Percentiles rank a stretch among this genome's conserved stretches.
Evolutionary conservation across 2,888 invertebrate species (phyloP).

Genomic region (Anthrax anthrax): DNA sequence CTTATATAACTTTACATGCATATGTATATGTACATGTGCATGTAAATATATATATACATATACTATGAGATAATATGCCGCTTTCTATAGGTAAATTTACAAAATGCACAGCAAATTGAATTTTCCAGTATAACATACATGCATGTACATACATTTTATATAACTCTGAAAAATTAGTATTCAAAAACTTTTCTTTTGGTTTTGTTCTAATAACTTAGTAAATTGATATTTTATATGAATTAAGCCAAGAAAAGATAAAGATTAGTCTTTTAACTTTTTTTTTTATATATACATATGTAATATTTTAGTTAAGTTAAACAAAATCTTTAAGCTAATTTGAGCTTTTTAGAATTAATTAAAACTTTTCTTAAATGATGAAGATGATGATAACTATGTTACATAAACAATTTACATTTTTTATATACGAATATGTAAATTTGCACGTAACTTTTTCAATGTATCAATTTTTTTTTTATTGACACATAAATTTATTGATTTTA

Average conservation of each 20-base stretch:
- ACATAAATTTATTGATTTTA: too few relatives aligned
- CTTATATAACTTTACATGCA: background rate
- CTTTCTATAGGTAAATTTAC: too few relatives aligned
- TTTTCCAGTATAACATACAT: too few relatives aligned
- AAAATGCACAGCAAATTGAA: too few relatives aligned
- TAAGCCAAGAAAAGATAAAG: slow-evolving; percentile 3
- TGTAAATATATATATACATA: too few relatives aligned
- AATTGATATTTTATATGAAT: slow-evolving; percentile 12
- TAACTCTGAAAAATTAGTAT: slow-evolving; percentile 6
- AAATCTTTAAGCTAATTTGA: slow-evolving; percentile 7
- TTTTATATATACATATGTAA: too few relatives aligned
- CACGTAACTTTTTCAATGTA: too few relatives aligned
- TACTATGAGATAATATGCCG: too few relatives aligned
- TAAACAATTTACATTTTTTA: background rate
- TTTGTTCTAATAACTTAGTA: slow-evolving; percentile 8
- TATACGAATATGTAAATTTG: background rate
- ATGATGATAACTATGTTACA: background rate
- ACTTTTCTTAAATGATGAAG: slow-evolving; percentile 1
- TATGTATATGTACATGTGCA: background rate
- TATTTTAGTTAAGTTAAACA: slow-evolving; percentile 2
- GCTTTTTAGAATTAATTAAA: slow-evolving; percentile 6
- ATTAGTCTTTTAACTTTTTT: background rate
- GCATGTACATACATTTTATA: too few relatives aligned
- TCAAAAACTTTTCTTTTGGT: slow-evolving; percentile 8
- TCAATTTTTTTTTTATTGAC: too few relatives aligned